Evolutionary conservation across 2,113 vertebrate genomes (phyloP).

Genomic region (Irena cyanogastra): DNA sequence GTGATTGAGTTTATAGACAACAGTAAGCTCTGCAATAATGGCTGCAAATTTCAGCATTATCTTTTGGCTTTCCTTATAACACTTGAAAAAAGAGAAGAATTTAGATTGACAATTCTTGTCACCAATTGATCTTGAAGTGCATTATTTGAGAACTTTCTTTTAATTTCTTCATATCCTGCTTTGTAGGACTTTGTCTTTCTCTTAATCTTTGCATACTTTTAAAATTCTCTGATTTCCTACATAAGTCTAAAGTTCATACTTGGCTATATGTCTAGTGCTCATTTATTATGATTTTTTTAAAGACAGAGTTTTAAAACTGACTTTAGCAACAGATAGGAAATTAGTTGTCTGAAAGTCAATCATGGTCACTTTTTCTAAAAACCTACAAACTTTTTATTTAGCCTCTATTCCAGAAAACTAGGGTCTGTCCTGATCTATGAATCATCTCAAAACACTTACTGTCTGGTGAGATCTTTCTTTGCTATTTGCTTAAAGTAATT

Average conservation of each 20-base stretch:
- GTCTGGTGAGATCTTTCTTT: background rate
- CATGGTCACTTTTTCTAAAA: background rate
- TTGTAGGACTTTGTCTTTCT: background rate
- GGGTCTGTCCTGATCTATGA: background rate
- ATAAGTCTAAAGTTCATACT: background rate
- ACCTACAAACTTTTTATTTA: background rate
- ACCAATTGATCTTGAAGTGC: background rate
- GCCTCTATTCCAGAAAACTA: background rate
- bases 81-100: background rate
- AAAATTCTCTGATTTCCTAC: background rate
- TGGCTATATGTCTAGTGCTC: background rate
- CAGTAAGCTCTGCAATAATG: background rate
- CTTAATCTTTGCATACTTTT: background rate
- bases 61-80: background rate
- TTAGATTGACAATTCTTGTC: background rate
- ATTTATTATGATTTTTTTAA: background rate
- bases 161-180: background rate
- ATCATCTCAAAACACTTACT: background rate
- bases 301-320: background rate
- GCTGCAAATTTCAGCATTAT: background rate
- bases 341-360: background rate
- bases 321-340: background rate
- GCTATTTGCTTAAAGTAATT: background rate
- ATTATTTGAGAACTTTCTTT: background rate
- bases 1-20: background rate